These are phyloP conservation scores for Oxyura jamaicensis DNA, from an alignment of 2,113 vertebrate genomes.

Conservation along the genomic window DNA sequence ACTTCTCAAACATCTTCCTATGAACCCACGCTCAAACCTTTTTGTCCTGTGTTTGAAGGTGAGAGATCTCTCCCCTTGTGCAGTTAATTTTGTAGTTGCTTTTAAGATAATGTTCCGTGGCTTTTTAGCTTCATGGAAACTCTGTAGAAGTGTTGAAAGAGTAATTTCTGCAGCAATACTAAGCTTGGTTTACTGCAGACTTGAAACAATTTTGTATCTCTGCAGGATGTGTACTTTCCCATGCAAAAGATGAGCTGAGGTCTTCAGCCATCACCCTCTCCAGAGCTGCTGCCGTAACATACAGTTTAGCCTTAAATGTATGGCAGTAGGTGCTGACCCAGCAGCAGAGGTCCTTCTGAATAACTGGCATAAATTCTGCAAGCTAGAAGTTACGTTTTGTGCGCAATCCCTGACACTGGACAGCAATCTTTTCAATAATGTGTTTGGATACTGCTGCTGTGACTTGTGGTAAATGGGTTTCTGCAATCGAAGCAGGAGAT, in stretches of 20 bases:
- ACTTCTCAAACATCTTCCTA: background rate
- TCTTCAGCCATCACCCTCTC: background rate
- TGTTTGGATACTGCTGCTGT: background rate
- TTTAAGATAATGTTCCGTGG: background rate
- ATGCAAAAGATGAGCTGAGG: background rate
- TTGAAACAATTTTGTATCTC: background rate
- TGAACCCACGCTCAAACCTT: background rate
- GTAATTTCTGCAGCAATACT: background rate
- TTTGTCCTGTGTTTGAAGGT: background rate
- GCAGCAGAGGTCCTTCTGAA: background rate
- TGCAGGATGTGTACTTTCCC: background rate
- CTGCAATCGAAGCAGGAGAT: background rate
- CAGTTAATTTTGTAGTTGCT: background rate
- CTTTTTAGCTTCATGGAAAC: background rate
- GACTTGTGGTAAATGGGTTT: conserved; percentile 3
- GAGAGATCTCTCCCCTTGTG: background rate
- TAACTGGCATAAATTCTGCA: background rate
- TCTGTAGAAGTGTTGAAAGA: background rate
- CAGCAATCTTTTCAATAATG: background rate
- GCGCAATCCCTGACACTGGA: background rate
- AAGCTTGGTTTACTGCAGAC: background rate
- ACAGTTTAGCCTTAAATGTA: background rate
- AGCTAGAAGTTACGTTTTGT: background rate
- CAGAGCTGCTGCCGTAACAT: background rate
- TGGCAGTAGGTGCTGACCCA: background rate